Evolutionary conservation across 2,888 invertebrate genomes (phyloP), one percentile per base, ranked within the genome.

Genomic region (Brachypalpus laphriformis): DNA sequence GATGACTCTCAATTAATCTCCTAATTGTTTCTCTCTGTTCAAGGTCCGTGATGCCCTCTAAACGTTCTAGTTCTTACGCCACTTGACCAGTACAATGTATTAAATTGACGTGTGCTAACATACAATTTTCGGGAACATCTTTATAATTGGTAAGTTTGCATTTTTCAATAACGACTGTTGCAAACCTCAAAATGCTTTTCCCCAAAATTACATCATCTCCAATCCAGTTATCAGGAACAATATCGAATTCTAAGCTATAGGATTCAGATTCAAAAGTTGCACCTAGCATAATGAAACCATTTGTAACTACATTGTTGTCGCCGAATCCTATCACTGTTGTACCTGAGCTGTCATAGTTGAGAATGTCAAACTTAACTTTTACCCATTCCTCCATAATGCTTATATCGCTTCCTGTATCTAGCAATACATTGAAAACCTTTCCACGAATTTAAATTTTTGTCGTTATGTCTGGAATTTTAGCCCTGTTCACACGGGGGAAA

Each of bases 401-500:
- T 16, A 56, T 56, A 2, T 56, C 56, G 5, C 56, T 56, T 16
- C 56, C 56, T 4, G 56, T 56, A 31, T 34, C 56, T 7, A 56
- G 7, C 28, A 16, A 34, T n/a, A 28, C 28, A 11, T 22, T 25
- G 4, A 22, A 25, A 18, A 54, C n/a, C 9, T 54, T 54, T n/a
- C 51, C 51, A 3, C 14, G 9, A 4, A 54, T 9, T 14, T 11
- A 14, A 16, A 56, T 14, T 8, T 16, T 6, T 8, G 34, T 20
- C 6, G 20, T 28, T n/a, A n/a, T n/a, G n/a, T n/a, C n/a, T n/a
- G n/a, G n/a, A n/a, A n/a, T n/a, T n/a, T n/a, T n/a, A n/a, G n/a
- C n/a, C n/a, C n/a, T n/a, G n/a, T n/a, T n/a, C n/a, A n/a, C n/a
- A n/a, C n/a, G n/a, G n/a, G n/a, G n/a, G n/a, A n/a, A n/a, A n/a